Evolutionary conservation across 2,888 invertebrate genomes (phyloP).

Genomic region (Campaea margaritaria): DNA sequence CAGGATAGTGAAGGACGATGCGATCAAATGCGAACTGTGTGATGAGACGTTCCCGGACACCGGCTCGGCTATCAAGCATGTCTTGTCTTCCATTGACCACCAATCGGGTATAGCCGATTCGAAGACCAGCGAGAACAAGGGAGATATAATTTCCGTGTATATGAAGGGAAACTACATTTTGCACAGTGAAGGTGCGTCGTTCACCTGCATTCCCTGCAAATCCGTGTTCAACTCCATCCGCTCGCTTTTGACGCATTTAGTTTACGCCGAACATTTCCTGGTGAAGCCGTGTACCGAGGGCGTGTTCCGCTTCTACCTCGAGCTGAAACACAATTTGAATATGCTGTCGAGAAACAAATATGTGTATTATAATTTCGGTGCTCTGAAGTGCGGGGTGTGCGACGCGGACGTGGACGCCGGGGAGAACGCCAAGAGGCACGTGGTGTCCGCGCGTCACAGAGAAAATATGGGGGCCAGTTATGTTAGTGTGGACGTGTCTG

Average conservation of each 20-base stretch:
- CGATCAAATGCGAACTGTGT: conserved; percentile 64
- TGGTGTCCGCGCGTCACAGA: conserved; percentile 70
- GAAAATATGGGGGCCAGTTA: conserved; percentile 81
- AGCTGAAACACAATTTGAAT: conserved; percentile 76
- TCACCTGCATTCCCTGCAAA: conserved; percentile 66
- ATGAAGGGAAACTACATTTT: conserved; percentile 74
- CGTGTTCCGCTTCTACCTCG: conserved; percentile 77
- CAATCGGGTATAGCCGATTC: conserved; percentile 62
- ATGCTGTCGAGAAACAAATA: conserved; percentile 77
- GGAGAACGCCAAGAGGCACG: conserved; percentile 77
- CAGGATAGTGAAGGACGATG: conserved; percentile 52
- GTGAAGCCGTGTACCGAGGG: conserved; percentile 67
- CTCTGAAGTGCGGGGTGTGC: conserved; percentile 75
- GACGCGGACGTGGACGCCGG: conserved; percentile 68
- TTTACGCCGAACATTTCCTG: conserved; percentile 71
- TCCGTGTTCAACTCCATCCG: conserved; percentile 72
- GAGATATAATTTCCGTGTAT: conserved; percentile 76
- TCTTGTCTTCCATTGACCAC: conserved; percentile 65
- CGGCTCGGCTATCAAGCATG: conserved; percentile 62
- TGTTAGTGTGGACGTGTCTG: conserved; percentile 67
- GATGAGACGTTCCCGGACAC: conserved; percentile 57
- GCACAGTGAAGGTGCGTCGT: conserved; percentile 70
- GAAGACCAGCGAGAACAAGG: conserved; percentile 58
- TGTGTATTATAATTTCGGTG: conserved; percentile 73
- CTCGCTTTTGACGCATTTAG: conserved; percentile 69